Evolutionary conservation across 2,888 invertebrate genomes (phyloP), one percentile per base, ranked within the genome.

Genomic region (Phrixothrix hirtus): DNA sequence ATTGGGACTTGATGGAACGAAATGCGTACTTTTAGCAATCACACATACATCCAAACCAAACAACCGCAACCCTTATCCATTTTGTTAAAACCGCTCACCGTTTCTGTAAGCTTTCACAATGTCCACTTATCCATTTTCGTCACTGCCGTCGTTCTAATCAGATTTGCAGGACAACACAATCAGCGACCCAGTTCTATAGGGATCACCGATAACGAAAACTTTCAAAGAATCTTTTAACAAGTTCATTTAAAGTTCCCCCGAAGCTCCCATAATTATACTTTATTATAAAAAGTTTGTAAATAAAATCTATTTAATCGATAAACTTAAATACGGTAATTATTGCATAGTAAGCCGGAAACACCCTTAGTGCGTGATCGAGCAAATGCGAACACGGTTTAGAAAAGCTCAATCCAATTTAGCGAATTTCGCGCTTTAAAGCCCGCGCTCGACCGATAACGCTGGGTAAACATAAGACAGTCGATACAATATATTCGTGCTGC

Each of bases 51-150:
- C 29, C 37, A 29, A 36, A 29, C 15, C 45, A 45, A 45, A 34
- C 45, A 45, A 37, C 50, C 38, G 27, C 38, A 34, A 38, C 43
- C 50, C 32, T 44, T 50, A 51, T 51, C 35, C 39, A 39, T 44
- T 49, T 51, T 45, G 45, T 41, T 36, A 52, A 52, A 52, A 42
- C 42, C 46, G 46, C 52, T 52, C 46, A 52, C 52, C 52, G 46
- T 47, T 34, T 47, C 39, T 46, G 10, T 36, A 39, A 39, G 35
- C 36, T 43, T 37, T 47, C 41, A 48, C 53, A 48, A 48, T 48
- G 43, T 34, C 48, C 53, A 54, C 43, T 54, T 54, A 54, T 54
- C 53, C 48, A 54, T 48, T 48, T 52, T 48, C 48, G 48, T 48
- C 53, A 54, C 53, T 43, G 38, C 32, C 42, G 46, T 31, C 29